Conservation (phyloP, 1,140 invertebrate species). For the Spodoptera frugiperda region DNA sequence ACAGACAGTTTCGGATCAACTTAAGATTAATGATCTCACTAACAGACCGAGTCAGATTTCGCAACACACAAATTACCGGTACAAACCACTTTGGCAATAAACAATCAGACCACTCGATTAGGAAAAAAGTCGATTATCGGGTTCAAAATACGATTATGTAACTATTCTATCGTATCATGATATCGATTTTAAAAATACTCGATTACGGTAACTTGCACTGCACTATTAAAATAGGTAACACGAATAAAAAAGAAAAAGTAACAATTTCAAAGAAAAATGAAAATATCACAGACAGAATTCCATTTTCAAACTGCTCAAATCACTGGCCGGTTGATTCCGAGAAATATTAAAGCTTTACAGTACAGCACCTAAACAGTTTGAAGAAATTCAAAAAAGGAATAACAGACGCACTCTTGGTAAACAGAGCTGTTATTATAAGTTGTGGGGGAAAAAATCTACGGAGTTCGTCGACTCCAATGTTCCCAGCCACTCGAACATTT, state of each 20-base stretch:
- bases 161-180: slow-evolving; percentile 30
- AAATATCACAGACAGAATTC: slow-evolving; percentile 4
- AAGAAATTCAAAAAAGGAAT: slow-evolving; percentile 67
- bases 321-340: slow-evolving; percentile 42
- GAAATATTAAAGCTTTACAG: slow-evolving; percentile 47
- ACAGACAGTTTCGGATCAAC: slow-evolving; percentile 64
- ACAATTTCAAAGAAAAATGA: slow-evolving; percentile 7
- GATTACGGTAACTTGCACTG: background rate
- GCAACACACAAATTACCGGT: slow-evolving; percentile 64
- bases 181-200: slow-evolving; percentile 10
- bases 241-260: background rate
- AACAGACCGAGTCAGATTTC: slow-evolving; percentile 66
- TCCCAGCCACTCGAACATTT: slow-evolving; percentile 81
- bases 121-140: slow-evolving; percentile 52
- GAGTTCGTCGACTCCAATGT: slow-evolving; percentile 75
- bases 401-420: slow-evolving; percentile 63
- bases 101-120: slow-evolving; percentile 57
- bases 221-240: background rate
- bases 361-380: slow-evolving; percentile 46
- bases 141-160: slow-evolving; percentile 53
- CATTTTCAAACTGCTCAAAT: background rate
- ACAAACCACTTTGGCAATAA: slow-evolving; percentile 58
- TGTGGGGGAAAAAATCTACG: slow-evolving; percentile 63
- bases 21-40: slow-evolving; percentile 65
- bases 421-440: slow-evolving; percentile 70